Evolutionary conservation across 2,113 vertebrate species (phyloP).

Genomic region (Lagenorhynchus albirostris): DNA sequence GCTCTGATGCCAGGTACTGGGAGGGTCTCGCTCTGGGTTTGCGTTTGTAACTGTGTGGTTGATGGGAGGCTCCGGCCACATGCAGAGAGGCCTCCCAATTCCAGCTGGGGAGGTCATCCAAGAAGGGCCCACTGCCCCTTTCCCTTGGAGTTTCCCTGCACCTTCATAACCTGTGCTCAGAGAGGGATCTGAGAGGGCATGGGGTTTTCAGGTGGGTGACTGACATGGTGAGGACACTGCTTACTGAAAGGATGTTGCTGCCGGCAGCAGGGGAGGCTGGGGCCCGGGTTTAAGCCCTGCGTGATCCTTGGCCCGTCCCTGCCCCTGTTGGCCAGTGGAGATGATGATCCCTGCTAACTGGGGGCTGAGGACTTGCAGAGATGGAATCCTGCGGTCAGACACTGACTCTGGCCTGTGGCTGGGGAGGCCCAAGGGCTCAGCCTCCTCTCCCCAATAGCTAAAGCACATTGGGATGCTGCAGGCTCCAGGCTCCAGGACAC

Average conservation of each 20-base stretch:
- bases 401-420: not conserved
- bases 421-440: not conserved
- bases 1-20: constrained; percentile 80
- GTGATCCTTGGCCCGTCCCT: not conserved
- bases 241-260: not conserved
- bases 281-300: not conserved
- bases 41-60: not conserved
- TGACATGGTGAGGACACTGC: not conserved
- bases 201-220: not conserved
- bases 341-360: not conserved
- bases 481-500: not conserved
- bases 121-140: not conserved
- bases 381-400: not conserved
- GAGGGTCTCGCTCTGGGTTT: not conserved
- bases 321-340: not conserved
- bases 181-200: not conserved
- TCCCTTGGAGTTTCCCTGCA: not conserved
- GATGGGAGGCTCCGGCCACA: not conserved
- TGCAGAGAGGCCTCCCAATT: not conserved
- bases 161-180: not conserved
- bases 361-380: not conserved
- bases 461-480: not conserved
- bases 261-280: not conserved
- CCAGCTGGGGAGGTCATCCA: not conserved
- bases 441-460: not conserved